phyloP scores from a whole-genome alignment of 2,888 invertebrate species.

The Leucophenga montana region DNA sequence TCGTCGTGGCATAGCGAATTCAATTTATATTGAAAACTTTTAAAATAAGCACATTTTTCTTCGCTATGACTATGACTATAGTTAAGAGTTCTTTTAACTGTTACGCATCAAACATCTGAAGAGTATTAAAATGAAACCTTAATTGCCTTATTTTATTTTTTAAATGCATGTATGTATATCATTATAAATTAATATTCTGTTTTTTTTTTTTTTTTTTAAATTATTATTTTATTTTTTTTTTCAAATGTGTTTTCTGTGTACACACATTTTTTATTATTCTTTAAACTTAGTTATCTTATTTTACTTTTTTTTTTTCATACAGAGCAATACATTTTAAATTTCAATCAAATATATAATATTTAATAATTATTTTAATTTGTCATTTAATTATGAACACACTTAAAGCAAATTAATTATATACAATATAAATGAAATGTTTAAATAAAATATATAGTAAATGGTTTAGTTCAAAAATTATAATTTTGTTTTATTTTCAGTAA shows the following conservation, averaged over 20 bases:
- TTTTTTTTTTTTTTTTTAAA: conserved; percentile 30
- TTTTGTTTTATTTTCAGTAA: conserved; percentile 12
- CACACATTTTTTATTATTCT: conserved; percentile 32
- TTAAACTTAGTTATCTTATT: conserved; percentile 3
- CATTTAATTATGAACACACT: conserved; percentile 23
- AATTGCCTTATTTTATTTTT: too few relatives aligned
- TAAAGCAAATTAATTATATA: conserved; percentile 24
- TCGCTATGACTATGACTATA: too few relatives aligned
- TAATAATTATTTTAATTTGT: conserved; percentile 26
- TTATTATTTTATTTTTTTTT: conserved; percentile 36
- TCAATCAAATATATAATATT: conserved; percentile 21
- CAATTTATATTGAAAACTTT: too few relatives aligned
- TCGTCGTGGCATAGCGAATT: too few relatives aligned
- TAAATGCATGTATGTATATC: neutral
- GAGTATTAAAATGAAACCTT: too few relatives aligned
- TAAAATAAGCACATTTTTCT: too few relatives aligned
- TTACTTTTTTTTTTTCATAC: conserved; percentile 22
- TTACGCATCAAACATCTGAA: too few relatives aligned
- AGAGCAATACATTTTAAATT: conserved; percentile 16
- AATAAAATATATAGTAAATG: conserved; percentile 60
- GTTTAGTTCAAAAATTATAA: conserved; percentile 53
- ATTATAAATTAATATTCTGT: neutral
- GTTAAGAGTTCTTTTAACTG: too few relatives aligned
- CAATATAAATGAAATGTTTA: conserved; percentile 39
- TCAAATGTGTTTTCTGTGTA: conserved; percentile 32